Base-by-base conservation (phyloP, 2,797 vertebrate species). In the Apogon hyalosoma region DNA sequence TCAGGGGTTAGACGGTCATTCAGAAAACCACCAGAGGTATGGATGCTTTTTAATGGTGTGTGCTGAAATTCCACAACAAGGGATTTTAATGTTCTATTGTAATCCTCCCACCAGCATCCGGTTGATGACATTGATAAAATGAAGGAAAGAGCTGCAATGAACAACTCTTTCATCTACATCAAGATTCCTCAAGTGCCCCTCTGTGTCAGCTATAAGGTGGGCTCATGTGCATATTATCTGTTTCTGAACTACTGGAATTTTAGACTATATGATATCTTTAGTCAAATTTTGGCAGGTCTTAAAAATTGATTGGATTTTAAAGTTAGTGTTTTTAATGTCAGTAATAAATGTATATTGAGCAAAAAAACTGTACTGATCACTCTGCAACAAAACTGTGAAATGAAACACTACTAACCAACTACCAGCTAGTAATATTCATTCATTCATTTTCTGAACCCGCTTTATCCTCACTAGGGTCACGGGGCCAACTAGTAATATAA, bases 121-220 rank as follows among this genome's bases (percentile, higher is more conserved):
- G 97, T 99, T 38, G 98, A 99, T 75, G 98, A 99, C 82, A 98
- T 99, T 1, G 98, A 99, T 84, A 99, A 99, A 92, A 99, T 99
- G 98, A 99, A 99, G 88, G 98, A 99, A 74, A 93, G 98, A 16
- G 98, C 98, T 0, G 98, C 98, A 21, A 99, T 98, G 98, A 99
- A 99, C 92, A 98, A 99, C 86, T 99, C 98, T 61, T 99, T 99
- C 88, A 99, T 99, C 90, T 99, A 99, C 89, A 96, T 99, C 85
- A 99, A 99, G 93, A 99, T 99, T 87, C 98, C 98, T 0, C 98
- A 99, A 90, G 98, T 99, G 86, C 98, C 98, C 0, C 95, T 99
- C 24, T 99, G 97, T 15, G 97, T 99, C 91, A 99, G 98, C 94
- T 99, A 99, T 77, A 99, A 98, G 96, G 98, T 98, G 45, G 2